Evolutionary conservation across 2,113 vertebrate species (phyloP).

Genomic region (Stictonetta naevosa): DNA sequence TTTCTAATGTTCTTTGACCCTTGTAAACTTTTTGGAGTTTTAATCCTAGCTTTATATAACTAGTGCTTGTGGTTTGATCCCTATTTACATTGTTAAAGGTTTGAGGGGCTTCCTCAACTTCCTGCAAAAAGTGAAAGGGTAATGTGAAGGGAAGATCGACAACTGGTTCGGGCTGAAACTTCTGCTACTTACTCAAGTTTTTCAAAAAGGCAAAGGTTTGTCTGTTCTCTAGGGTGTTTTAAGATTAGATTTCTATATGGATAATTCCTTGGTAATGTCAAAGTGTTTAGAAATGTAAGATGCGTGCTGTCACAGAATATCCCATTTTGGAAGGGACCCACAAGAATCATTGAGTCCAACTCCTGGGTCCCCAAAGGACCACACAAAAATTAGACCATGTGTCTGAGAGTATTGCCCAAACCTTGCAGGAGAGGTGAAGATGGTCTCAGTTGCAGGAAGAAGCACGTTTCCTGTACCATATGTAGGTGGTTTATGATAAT

Average conservation of each 20-base stretch:
- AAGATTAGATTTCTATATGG: background rate
- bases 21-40: background rate
- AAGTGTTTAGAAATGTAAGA: background rate
- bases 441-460: background rate
- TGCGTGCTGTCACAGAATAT: too few relatives aligned
- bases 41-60: background rate
- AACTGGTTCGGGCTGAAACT: background rate
- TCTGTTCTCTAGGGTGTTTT: background rate
- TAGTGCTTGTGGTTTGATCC: background rate
- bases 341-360: too few relatives aligned
- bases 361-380: too few relatives aligned
- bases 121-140: background rate
- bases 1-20: background rate
- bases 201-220: background rate
- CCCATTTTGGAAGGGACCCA: too few relatives aligned
- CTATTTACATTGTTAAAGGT: background rate
- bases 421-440: background rate
- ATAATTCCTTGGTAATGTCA: background rate
- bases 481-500: background rate
- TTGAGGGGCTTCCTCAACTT: background rate
- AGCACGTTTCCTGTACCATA: background rate
- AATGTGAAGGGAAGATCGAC: background rate
- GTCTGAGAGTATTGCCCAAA: too few relatives aligned
- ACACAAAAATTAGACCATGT: too few relatives aligned
- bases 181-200: background rate